phyloP scores from a whole-genome alignment of 2,113 vertebrate species.

The Pelmatolapia mariae region DNA sequence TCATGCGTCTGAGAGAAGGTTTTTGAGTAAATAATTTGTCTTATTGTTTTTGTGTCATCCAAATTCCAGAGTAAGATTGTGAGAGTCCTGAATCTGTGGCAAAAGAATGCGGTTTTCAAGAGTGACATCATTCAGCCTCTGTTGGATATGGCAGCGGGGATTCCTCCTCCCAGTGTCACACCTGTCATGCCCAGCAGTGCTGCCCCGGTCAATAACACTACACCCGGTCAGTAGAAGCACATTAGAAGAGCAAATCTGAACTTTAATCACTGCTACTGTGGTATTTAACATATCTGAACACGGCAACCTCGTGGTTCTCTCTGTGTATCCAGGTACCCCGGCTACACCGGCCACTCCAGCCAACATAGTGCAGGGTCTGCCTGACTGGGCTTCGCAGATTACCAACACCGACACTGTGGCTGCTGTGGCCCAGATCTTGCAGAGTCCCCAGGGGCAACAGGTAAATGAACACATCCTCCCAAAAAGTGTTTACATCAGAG shows the following conservation, averaged over 20 bases:
- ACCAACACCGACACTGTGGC: slow-evolving; percentile 94
- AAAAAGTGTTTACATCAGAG: background rate
- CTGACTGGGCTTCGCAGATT: slow-evolving; percentile 98
- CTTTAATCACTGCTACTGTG: background rate
- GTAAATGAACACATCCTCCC: slow-evolving; percentile 59
- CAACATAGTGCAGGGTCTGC: slow-evolving; percentile 87
- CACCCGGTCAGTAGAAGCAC: slow-evolving; percentile 79
- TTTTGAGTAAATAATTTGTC: background rate
- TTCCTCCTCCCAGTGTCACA: slow-evolving; percentile 88
- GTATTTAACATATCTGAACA: background rate
- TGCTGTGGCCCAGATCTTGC: slow-evolving; percentile 95
- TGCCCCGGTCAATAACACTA: slow-evolving; percentile 87
- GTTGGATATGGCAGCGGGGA: slow-evolving; percentile 95
- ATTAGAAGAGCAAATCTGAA: no score
- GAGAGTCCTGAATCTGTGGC: slow-evolving; percentile 95
- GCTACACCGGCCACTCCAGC: slow-evolving; percentile 95
- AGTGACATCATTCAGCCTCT: slow-evolving; percentile 98
- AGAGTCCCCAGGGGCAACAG: slow-evolving; percentile 98
- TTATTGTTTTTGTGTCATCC: background rate
- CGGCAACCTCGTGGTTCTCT: background rate
- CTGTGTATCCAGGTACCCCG: slow-evolving; percentile 80
- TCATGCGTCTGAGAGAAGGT: background rate
- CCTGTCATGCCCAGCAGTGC: slow-evolving; percentile 85
- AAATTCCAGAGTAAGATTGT: slow-evolving; percentile 91
- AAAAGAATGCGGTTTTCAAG: slow-evolving; percentile 98